Conservation (phyloP, 2,888 invertebrate genomes). For the Nudaria mundana region DNA sequence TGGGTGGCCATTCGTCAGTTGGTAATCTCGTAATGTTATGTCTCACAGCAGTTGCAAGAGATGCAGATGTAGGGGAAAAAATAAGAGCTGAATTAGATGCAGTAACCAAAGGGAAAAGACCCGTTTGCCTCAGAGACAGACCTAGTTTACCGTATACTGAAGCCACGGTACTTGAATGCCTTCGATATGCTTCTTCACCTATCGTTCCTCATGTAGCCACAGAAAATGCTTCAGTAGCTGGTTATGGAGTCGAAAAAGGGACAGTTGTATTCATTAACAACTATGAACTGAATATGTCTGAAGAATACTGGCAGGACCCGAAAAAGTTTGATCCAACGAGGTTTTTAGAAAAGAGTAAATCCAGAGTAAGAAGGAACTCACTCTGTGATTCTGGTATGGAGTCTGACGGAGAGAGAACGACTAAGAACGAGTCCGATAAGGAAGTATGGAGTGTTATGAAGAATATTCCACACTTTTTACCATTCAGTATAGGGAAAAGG, state of each 20-base stretch:
- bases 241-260: constrained; percentile 87
- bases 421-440: constrained; percentile 54
- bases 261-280: constrained; percentile 93
- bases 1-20: constrained; percentile 94
- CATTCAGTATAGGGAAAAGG: constrained; percentile 93
- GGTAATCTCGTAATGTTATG: constrained; percentile 91
- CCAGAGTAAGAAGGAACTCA: constrained; percentile 59
- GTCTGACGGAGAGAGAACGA: constrained; percentile 62
- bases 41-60: constrained; percentile 84
- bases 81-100: constrained; percentile 86
- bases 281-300: constrained; percentile 88
- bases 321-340: constrained; percentile 87
- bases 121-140: constrained; percentile 84
- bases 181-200: constrained; percentile 91
- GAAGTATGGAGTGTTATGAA: constrained; percentile 68
- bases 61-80: constrained; percentile 83
- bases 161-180: constrained; percentile 89
- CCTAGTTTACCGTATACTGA: constrained; percentile 88
- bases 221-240: constrained; percentile 86
- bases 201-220: constrained; percentile 95
- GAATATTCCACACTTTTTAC: constrained; percentile 87
- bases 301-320: constrained; percentile 87
- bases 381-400: constrained; percentile 82
- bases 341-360: constrained; percentile 81
- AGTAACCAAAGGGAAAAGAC: constrained; percentile 77